Conservation (phyloP, 2,113 vertebrate genomes). For the Nothoprocta perdicaria region DNA sequence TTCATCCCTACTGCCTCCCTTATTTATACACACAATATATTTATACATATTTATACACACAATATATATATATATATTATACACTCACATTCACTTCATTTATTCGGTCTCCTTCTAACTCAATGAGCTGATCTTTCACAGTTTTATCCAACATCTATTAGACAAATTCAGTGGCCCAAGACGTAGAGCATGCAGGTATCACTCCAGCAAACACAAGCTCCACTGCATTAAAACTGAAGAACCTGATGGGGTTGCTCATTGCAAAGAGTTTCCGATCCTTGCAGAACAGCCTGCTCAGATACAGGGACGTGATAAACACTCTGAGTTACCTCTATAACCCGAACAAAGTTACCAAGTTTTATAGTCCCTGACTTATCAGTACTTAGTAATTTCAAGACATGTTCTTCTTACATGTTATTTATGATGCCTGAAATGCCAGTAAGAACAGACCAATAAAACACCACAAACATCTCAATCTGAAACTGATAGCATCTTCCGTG, state of each 20-base stretch:
- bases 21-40: too few relatives aligned
- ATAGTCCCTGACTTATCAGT: background rate
- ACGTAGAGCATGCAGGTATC: background rate
- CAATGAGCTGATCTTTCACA: background rate
- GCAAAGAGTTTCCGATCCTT: background rate
- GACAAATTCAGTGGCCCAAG: background rate
- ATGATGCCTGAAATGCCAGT: background rate
- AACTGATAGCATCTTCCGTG: background rate
- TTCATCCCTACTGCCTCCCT: background rate
- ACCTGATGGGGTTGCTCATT: background rate
- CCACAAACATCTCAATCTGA: background rate
- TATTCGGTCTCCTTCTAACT: background rate
- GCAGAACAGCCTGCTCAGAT: background rate
- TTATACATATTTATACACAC: too few relatives aligned
- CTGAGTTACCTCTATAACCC: rapidly evolving
- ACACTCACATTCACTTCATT: background rate
- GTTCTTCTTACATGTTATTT: background rate
- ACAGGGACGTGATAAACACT: rapidly evolving
- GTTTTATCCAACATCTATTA: background rate
- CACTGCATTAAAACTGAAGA: background rate
- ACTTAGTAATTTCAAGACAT: background rate
- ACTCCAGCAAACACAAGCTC: background rate
- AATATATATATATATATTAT: background rate
- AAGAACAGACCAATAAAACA: background rate
- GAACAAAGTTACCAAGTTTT: background rate